phyloP scores from a whole-genome alignment of 1,140 invertebrate genomes.

The Yoshiicerus persimilis region DNA sequence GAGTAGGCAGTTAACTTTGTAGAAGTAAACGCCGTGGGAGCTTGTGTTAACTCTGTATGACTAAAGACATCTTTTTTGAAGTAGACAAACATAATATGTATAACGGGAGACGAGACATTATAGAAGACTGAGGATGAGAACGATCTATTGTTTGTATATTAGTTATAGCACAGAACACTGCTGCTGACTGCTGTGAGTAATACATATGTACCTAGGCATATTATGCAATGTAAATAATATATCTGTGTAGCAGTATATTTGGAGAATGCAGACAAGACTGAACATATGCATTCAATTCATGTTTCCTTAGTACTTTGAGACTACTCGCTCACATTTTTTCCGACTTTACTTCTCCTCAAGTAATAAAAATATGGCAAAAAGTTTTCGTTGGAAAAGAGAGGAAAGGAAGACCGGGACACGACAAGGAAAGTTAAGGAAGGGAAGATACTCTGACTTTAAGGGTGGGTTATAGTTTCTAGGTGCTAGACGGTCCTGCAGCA shows the following conservation, averaged over 20 bases:
- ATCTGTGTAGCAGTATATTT: not conserved
- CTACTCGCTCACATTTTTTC: not conserved
- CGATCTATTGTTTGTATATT: not conserved
- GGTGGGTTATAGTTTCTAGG: not conserved
- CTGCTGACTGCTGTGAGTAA: not conserved
- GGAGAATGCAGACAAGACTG: not conserved
- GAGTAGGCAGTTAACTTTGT: not conserved
- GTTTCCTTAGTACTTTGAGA: not conserved
- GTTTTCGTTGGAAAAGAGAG: not conserved
- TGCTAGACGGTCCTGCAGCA: not conserved
- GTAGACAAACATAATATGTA: not conserved
- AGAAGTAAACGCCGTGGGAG: not conserved
- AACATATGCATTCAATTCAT: conserved; percentile 10
- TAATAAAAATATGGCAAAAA: conserved; percentile 11
- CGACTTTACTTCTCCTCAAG: not conserved
- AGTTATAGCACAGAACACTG: not conserved
- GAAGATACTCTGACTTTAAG: not conserved
- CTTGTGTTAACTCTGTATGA: not conserved
- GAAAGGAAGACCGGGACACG: not conserved
- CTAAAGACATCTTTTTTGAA: not conserved
- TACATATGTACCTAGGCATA: not conserved
- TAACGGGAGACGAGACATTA: not conserved
- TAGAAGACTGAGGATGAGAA: not conserved
- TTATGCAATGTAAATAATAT: not conserved
- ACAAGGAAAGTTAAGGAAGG: not conserved